phyloP scores from a whole-genome alignment of 2,888 invertebrate species.

The Ischnura elegans region DNA sequence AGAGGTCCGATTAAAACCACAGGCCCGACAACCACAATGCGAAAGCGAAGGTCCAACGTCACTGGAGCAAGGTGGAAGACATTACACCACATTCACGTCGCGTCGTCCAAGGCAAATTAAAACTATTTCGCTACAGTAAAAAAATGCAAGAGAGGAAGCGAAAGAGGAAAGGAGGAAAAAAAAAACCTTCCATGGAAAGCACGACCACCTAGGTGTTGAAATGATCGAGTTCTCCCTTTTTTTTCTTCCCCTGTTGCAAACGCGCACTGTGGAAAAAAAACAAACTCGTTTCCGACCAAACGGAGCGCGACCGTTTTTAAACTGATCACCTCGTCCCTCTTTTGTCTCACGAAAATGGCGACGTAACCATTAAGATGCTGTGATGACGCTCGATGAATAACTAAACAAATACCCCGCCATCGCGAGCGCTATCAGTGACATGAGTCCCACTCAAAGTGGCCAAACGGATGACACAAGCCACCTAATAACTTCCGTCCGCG shows the following conservation, averaged over 20 bases:
- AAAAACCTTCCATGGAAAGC: not conserved
- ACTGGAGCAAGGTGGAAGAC: not conserved
- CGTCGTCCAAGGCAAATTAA: not conserved
- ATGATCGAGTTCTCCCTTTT: not conserved
- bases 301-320: not conserved
- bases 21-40: not conserved
- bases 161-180: not conserved
- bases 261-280: not conserved
- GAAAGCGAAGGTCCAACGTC: not conserved
- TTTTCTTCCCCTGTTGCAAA: not conserved
- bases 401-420: not conserved
- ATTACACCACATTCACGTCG: not conserved
- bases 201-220: not conserved
- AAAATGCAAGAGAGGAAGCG: not conserved
- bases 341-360: no score
- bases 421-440: not conserved
- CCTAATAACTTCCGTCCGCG: not conserved
- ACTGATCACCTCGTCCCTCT: not conserved
- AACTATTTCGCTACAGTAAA: slow-evolving; percentile 3
- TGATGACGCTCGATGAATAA: not conserved
- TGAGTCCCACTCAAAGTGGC: not conserved
- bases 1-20: not conserved
- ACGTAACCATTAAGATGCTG: not conserved
- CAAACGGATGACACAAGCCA: not conserved
- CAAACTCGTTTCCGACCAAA: not conserved